Evolutionary conservation across 2,113 vertebrate genomes (phyloP), one percentile per base, ranked within the genome.

Genomic region (Dipodomys merriami): DNA sequence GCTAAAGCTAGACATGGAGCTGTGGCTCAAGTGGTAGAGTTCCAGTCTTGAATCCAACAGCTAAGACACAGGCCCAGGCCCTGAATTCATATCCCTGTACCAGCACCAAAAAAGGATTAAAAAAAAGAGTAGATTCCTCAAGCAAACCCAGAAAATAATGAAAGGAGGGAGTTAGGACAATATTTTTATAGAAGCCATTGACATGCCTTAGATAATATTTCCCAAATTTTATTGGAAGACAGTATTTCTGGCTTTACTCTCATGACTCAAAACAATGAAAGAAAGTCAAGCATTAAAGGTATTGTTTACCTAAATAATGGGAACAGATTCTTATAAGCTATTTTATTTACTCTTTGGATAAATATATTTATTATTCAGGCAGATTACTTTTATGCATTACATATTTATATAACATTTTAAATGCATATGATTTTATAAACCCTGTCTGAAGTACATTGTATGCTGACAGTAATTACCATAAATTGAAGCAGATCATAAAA

Each of bases 401-500:
- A 86, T 96, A 97, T 96, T 97, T 95, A 95, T 88, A 39, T n/a
- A 96, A 97, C 46, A 96, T 96, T 87, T 95, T 86, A 94, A 96
- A 95, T 92, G 80, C 85, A 95, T 83, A 90, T 83, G 68, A 62
- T 86, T 95, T 96, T 88, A 90, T 80, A 96, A 96, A 71, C 6
- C n/a, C 81, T 94, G 60, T 77, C 69, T 95, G 90, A 95, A 65
- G 20, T 33, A 95, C 53, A 82, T 73, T 94, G 78, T 95, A 94
- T 68, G 69, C 72, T 94, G 25, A 68, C 3, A 90, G 60, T 94
- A 94, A 96, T 93, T 94, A 93, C 33, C 44, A 94, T 68, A 72
- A 95, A 62, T 29, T 83, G 25, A 96, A 95, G 30, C 23, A 64
- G 19, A 25, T 93, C 23, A 80, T 69, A 23, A 83, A 95, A 96